phyloP scores from a whole-genome alignment of 1,140 invertebrate genomes.

The Reticulitermes speratus region DNA sequence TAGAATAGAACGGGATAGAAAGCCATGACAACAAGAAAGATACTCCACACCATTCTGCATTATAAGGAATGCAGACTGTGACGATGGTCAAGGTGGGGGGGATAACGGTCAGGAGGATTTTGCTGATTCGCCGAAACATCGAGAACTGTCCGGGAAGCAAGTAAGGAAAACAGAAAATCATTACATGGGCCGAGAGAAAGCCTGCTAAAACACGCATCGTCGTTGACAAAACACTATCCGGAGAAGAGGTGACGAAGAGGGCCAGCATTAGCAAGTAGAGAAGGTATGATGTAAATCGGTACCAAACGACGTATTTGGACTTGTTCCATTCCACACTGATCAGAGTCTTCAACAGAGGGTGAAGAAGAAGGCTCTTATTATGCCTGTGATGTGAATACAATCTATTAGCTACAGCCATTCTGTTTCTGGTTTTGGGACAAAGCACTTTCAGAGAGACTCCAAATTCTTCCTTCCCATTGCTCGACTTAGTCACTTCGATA shows the following conservation, averaged over 20 bases:
- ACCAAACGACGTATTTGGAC: background rate
- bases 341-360: background rate
- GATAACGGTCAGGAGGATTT: background rate
- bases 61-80: background rate
- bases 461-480: background rate
- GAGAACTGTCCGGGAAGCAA: background rate
- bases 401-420: background rate
- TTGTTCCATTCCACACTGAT: background rate
- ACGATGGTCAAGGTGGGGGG: background rate
- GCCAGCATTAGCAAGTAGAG: background rate
- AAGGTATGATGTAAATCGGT: background rate
- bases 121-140: background rate
- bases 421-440: background rate
- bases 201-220: background rate
- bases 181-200: background rate
- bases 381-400: background rate
- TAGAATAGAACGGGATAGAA: background rate
- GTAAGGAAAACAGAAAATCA: background rate
- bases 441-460: background rate
- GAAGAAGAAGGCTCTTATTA: background rate
- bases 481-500: background rate
- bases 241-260: background rate
- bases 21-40: background rate
- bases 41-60: background rate
- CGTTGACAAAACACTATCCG: background rate